A percentile compares a stretch with the other conserved stretches of the same genome.
Conservation (phyloP, 2,888 invertebrate species). For the Syrista parreyssii region DNA sequence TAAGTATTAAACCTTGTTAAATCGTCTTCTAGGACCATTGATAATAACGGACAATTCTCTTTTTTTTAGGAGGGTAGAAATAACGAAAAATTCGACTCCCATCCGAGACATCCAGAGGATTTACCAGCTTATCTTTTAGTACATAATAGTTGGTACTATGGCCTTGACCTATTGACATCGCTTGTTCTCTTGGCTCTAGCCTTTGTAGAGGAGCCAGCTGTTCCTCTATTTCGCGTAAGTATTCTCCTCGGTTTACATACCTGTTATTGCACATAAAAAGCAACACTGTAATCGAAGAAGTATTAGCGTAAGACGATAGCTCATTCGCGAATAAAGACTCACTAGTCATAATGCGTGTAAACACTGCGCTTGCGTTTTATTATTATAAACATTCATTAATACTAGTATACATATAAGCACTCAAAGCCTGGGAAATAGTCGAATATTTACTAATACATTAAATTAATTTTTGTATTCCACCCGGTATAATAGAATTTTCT, state of each 20-base stretch:
- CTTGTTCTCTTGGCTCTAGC: conserved; percentile 80
- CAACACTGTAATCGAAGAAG: too few relatives aligned
- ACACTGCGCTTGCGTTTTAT: too few relatives aligned
- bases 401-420: too few relatives aligned
- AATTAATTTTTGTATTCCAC: too few relatives aligned
- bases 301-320: too few relatives aligned
- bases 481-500: too few relatives aligned
- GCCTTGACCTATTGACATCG: conserved; percentile 82
- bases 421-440: too few relatives aligned
- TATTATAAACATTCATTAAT: too few relatives aligned
- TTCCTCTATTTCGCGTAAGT: conserved; percentile 75
- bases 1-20: conserved; percentile 51
- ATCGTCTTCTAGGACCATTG: neutral
- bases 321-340: too few relatives aligned
- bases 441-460: too few relatives aligned
- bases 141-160: conserved; percentile 89
- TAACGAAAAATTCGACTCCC: conserved; percentile 91
- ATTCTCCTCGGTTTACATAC: neutral
- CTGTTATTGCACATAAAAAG: too few relatives aligned
- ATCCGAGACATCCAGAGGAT: conserved; percentile 84
- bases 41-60: conserved; percentile 19
- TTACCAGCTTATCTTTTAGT: conserved; percentile 88
- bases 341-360: too few relatives aligned
- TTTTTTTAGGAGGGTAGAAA: conserved; percentile 85
- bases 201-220: conserved; percentile 84